phyloP scores from a whole-genome alignment of 2,113 vertebrate genomes.

The Sceloporus undulatus region DNA sequence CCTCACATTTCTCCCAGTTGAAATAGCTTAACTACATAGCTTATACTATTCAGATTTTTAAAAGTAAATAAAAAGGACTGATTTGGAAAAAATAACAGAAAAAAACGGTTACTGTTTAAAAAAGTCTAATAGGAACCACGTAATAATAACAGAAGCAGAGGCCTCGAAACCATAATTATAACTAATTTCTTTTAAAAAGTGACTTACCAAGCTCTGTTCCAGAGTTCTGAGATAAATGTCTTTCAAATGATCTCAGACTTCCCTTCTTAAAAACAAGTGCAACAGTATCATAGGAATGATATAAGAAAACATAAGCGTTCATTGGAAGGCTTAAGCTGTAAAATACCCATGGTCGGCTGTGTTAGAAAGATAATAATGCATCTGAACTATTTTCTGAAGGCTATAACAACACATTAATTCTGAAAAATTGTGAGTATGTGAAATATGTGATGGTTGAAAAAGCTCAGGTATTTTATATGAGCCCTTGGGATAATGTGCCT shows the following conservation, averaged over 20 bases:
- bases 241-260: slow-evolving; percentile 47
- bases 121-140: too few relatives aligned
- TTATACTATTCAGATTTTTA: neutral
- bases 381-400: slow-evolving; percentile 47
- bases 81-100: neutral
- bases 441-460: slow-evolving; percentile 36
- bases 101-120: too few relatives aligned
- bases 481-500: slow-evolving; percentile 28
- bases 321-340: slow-evolving; percentile 33
- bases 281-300: neutral
- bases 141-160: too few relatives aligned
- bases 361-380: slow-evolving; percentile 35
- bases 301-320: slow-evolving; percentile 32
- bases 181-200: neutral
- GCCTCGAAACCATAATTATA: neutral
- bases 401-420: slow-evolving; percentile 17
- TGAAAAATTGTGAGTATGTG: neutral
- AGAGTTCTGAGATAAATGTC: neutral
- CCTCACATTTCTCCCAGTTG: too few relatives aligned
- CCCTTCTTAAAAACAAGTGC: slow-evolving; percentile 37
- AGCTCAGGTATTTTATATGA: slow-evolving; percentile 35
- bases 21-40: too few relatives aligned
- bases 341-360: slow-evolving; percentile 9
- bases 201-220: neutral
- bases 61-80: neutral